Evolutionary conservation across 1,140 invertebrate genomes (phyloP), one percentile per base, ranked within the genome.

Genomic region (Andrena cerasifolii): DNA sequence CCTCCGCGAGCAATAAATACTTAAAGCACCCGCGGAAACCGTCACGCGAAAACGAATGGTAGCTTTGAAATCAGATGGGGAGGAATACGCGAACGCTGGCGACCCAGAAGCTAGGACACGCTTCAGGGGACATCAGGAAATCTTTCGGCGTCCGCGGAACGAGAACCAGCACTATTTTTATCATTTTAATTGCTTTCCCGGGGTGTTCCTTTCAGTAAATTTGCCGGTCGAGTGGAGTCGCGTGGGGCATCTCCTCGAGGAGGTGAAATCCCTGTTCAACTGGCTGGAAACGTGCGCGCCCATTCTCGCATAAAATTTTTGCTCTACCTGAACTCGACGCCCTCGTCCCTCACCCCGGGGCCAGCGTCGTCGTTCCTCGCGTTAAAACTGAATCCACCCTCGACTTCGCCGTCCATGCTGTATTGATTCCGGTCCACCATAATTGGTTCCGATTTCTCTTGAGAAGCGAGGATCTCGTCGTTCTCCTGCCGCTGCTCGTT

Each of bases 371-470:
- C 80, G n/a, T 83, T 81, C 59, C 68, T 85, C 31, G 51, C 49
- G 43, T 78, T 76, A 79, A 90, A 88, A 63, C 61, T 82, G 49
- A 83, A 85, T 73, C 59, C 70, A 74, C 83, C 78, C 10, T 72
- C 62, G n/a, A 65, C 51, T 12, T 87, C 80, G 31, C 72, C 62
- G 62, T 61, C 85, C 79, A 84, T 87, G 33, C 67, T 87, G 71
- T 91, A 91, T 73, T 90, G 88, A 77, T 89, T 89, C 53, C 83
- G 84, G 56, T 89, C 76, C 47, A 80, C 79, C 62, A 79, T 79
- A 65, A 87, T 82, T 53, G 80, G 62, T 49, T 86, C 78, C 21
- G 85, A 67, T 68, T 88, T 90, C 45, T 79, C 80, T 40, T 78
- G 36, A 24, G 85, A 76, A 61, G 77, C 56, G 7, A 80, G 47